Conservation (phyloP, 2,797 vertebrate species). For the Halcyon smyrnensis region DNA sequence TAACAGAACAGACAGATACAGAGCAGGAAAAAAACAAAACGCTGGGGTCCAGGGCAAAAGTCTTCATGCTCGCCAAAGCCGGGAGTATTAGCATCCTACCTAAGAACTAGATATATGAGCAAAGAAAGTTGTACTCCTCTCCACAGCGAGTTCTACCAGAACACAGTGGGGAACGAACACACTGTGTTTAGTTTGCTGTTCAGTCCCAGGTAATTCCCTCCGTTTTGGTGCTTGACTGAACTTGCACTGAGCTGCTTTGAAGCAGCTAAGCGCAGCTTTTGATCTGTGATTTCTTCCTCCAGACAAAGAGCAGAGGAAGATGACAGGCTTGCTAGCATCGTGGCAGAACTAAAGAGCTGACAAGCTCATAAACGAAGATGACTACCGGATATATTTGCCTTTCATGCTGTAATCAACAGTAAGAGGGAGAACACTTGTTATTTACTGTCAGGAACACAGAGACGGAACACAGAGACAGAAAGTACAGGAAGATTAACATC, state of each 20-base stretch:
- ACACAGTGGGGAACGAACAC: not conserved
- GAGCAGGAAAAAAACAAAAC: fast-evolving
- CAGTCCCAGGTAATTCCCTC: not conserved
- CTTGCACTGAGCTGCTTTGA: not conserved
- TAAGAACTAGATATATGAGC: not conserved
- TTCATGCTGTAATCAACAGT: not conserved
- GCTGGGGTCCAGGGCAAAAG: not conserved
- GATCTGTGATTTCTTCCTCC: not conserved
- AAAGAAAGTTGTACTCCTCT: not conserved
- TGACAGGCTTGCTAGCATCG: not conserved
- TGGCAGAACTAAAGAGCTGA: fast-evolving
- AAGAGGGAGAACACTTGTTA: not conserved
- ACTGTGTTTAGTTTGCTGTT: not conserved
- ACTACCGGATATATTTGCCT: not conserved
- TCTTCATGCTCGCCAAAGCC: not conserved
- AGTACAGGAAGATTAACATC: not conserved
- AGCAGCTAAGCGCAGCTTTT: not conserved
- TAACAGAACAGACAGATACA: not conserved
- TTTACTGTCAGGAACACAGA: not conserved
- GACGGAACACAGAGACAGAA: not conserved
- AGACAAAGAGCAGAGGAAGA: not conserved
- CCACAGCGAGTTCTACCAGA: not conserved
- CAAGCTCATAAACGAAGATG: not conserved
- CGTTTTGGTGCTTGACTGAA: not conserved
- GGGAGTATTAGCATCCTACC: not conserved